Evolutionary conservation across 53 echinoderm and acorn worm genomes (phyloP).

Genomic region (Stichopus horrens): DNA sequence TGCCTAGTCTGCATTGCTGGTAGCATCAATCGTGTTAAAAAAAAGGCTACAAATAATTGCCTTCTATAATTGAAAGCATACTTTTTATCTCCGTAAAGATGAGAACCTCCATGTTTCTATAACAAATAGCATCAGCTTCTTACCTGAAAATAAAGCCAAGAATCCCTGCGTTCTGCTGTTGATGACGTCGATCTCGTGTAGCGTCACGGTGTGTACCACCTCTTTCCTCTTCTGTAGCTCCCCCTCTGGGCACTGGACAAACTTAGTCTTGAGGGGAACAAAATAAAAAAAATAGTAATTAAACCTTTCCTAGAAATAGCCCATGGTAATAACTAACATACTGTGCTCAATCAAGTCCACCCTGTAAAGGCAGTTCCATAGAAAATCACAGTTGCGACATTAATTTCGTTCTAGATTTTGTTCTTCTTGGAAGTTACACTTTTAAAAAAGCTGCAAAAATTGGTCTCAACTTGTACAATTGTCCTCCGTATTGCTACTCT

Average conservation of each 20-base stretch:
- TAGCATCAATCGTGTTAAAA: too few relatives aligned
- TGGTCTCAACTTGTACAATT: too few relatives aligned
- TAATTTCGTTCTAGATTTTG: background rate
- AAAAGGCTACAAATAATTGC: too few relatives aligned
- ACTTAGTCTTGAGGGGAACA: conserved; percentile 74
- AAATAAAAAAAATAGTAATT: background rate
- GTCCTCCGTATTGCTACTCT: too few relatives aligned
- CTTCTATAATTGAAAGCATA: too few relatives aligned
- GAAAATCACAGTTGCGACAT: background rate
- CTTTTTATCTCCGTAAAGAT: too few relatives aligned
- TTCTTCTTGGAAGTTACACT: too few relatives aligned
- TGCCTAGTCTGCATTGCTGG: too few relatives aligned
- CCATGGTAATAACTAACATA: background rate
- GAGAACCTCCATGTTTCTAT: too few relatives aligned
- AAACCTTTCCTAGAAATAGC: background rate
- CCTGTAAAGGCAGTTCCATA: too few relatives aligned
- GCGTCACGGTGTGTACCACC: conserved; percentile 95
- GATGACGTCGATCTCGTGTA: conserved; percentile 97
- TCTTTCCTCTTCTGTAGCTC: conserved; percentile 98
- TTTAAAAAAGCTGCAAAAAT: too few relatives aligned
- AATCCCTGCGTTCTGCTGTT: conserved; percentile 99
- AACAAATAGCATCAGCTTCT: too few relatives aligned
- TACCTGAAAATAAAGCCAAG: conserved; percentile 97
- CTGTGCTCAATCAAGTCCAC: background rate
- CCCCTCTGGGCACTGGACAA: conserved; percentile 98